These are phyloP conservation scores for Glaucomys volans DNA, from an alignment of 2,113 vertebrate species.

Conservation along the genomic window DNA sequence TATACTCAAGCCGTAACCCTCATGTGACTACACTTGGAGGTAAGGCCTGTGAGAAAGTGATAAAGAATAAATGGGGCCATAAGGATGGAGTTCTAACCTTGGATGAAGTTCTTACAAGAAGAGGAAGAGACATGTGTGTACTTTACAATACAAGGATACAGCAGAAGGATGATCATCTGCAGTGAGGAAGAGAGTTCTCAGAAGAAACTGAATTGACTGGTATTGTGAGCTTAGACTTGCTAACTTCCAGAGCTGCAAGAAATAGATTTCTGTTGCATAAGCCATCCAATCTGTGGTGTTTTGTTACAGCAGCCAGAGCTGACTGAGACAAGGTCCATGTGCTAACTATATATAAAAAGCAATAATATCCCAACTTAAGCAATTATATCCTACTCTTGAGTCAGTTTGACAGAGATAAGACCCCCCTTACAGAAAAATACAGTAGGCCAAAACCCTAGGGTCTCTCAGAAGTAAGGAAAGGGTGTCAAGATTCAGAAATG, in stretches of 20 bases:
- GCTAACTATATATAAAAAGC: background rate
- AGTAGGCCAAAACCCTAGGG: background rate
- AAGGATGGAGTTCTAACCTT: background rate
- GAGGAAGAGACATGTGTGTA: background rate
- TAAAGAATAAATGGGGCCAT: background rate
- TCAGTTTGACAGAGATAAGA: background rate
- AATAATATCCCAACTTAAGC: background rate
- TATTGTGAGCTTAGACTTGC: background rate
- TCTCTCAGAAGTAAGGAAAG: background rate
- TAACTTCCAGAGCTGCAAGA: background rate
- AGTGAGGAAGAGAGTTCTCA: background rate
- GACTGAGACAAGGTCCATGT: background rate
- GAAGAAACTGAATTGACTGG: background rate
- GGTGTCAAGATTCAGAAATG: background rate
- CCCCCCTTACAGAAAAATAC: background rate
- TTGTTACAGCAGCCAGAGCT: background rate
- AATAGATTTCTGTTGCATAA: background rate
- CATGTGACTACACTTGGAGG: background rate
- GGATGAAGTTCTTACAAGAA: background rate
- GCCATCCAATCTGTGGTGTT: background rate
- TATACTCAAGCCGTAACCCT: background rate
- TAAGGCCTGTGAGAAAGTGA: background rate
- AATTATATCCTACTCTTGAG: background rate
- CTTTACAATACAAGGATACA: background rate
- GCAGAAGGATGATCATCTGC: background rate